Percentiles rank a stretch among this genome's conserved stretches.
phyloP scores from a whole-genome alignment of 2,113 vertebrate genomes.

The Paramormyrops kingsleyae region DNA sequence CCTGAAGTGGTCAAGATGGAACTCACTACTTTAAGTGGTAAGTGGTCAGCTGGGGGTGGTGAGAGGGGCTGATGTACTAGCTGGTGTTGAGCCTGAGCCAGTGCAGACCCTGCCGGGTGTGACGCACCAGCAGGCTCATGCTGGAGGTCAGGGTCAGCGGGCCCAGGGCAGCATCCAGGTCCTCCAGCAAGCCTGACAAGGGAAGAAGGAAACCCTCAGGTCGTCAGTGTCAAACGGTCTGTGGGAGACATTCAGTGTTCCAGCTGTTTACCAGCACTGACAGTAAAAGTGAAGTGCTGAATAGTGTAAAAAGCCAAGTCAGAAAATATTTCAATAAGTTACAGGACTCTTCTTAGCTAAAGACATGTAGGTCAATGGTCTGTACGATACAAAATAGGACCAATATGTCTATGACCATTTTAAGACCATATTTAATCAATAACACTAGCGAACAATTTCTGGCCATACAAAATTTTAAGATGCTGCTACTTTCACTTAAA shows the following conservation, averaged over 20 bases:
- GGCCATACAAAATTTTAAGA: not conserved
- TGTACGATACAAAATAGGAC: not conserved
- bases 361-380: not conserved
- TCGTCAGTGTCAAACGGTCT: not conserved
- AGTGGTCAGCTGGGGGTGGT: not conserved
- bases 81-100: conserved; percentile 72
- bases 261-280: not conserved
- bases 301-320: not conserved
- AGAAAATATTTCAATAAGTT: not conserved
- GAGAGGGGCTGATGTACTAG: conserved; percentile 52
- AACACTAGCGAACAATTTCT: not conserved
- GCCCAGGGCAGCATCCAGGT: conserved; percentile 64
- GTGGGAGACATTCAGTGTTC: not conserved
- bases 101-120: conserved; percentile 74
- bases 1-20: conserved; percentile 25
- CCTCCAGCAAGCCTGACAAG: conserved; percentile 70
- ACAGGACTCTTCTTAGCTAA: not conserved
- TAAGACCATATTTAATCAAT: not conserved
- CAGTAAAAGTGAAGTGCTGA: not conserved
- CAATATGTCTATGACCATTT: not conserved
- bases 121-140: conserved; percentile 72
- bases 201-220: not conserved
- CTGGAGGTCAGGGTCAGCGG: conserved; percentile 72
- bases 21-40: not conserved
- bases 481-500: not conserved